These are phyloP conservation scores for Malthinus flaveolus DNA, from an alignment of 2,888 invertebrate species.

Conservation along the genomic window DNA sequence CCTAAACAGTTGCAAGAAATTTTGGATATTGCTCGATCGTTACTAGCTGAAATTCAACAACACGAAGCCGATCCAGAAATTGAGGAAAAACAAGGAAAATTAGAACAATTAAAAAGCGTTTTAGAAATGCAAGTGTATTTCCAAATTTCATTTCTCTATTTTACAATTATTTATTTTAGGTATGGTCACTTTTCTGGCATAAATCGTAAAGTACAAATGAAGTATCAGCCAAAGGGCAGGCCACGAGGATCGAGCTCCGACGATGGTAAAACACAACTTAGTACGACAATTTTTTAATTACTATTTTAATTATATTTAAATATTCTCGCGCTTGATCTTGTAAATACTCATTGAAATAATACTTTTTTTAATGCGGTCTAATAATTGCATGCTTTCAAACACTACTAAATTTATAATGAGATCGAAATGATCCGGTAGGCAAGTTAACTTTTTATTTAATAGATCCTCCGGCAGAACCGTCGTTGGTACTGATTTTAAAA, in stretches of 20 bases:
- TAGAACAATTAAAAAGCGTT: constrained; percentile 96
- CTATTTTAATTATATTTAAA: constrained; percentile 24
- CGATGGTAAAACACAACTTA: constrained; percentile 73
- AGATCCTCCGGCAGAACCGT: constrained; percentile 89
- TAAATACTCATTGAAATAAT: too few species aligned
- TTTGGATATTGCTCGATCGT: constrained; percentile 90
- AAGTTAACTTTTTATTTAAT: constrained; percentile 49
- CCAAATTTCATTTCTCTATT: background rate
- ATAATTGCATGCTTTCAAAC: too few species aligned
- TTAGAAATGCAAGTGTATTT: constrained; percentile 87
- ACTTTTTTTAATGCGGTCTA: too few species aligned
- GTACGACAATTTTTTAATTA: constrained; percentile 42
- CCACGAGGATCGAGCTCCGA: constrained; percentile 91
- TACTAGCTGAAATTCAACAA: constrained; percentile 87
- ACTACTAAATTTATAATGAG: too few species aligned
- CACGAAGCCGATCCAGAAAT: constrained; percentile 88
- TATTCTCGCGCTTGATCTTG: background rate
- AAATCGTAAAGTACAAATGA: constrained; percentile 99
- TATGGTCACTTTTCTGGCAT: constrained; percentile 99
- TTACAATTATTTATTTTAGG: constrained; percentile 58
- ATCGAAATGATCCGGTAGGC: background rate
- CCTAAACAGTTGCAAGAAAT: constrained; percentile 98
- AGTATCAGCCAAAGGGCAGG: constrained; percentile 95
- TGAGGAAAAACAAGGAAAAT: constrained; percentile 94
- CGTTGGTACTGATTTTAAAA: constrained; percentile 93